Evolutionary conservation across 2,113 vertebrate genomes (phyloP).

Genomic region (Phrynocephalus versicolor): DNA sequence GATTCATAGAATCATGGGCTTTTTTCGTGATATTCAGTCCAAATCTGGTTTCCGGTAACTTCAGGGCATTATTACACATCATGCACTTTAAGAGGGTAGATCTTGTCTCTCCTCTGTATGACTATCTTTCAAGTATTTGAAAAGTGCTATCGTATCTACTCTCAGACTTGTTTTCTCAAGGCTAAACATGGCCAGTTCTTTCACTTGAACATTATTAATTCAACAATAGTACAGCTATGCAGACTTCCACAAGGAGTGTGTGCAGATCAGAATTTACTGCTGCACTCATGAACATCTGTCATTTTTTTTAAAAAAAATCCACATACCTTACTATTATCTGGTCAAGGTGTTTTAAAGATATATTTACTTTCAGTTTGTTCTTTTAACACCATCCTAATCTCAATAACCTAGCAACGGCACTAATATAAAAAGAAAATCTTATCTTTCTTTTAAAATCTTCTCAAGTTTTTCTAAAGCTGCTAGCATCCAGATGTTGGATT

Average conservation of each 20-base stretch:
- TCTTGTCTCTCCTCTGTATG: too few relatives aligned
- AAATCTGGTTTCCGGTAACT: too few relatives aligned
- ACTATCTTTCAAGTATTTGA: too few relatives aligned
- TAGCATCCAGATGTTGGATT: conserved; percentile 33
- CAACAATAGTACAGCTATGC: background rate
- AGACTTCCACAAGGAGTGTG: too few relatives aligned
- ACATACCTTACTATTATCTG: conserved; percentile 6
- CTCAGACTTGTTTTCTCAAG: too few relatives aligned
- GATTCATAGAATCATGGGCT: background rate
- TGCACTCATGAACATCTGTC: background rate
- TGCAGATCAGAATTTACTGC: background rate
- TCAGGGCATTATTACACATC: too few relatives aligned
- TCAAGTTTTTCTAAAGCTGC: conserved; percentile 30
- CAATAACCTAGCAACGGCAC: conserved; percentile 52
- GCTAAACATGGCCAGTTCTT: too few relatives aligned
- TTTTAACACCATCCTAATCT: conserved; percentile 56
- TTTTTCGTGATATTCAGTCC: too few relatives aligned
- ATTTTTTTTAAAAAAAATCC: conserved; percentile 11
- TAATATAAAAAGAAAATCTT: conserved; percentile 61
- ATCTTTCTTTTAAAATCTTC: conserved; percentile 59
- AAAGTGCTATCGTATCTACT: too few relatives aligned
- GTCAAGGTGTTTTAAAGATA: conserved; percentile 38
- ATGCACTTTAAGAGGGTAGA: too few relatives aligned
- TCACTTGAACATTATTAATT: too few relatives aligned
- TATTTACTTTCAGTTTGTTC: conserved; percentile 46